Evolutionary conservation across 1,140 invertebrate species (phyloP), one percentile per base, ranked within the genome.

Genomic region (Diprion similis): DNA sequence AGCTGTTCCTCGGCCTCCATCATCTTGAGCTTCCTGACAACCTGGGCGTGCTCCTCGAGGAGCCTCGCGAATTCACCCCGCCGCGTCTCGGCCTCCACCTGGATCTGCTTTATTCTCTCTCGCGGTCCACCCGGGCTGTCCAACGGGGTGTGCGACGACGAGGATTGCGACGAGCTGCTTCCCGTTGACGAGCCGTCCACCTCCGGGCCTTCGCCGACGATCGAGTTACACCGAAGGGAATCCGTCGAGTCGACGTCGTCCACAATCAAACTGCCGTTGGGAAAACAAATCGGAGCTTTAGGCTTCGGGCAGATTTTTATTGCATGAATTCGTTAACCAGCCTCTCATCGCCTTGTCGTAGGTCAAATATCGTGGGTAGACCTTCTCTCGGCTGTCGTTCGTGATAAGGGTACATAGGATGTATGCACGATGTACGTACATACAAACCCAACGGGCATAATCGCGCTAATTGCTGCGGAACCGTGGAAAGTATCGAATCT

Each of bases 1-100:
- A 78, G 74, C 19, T 84, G 81, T 67, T 84, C 83, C 71, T 83
- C 82, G 18, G 86, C 83, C 68, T 87, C 86, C 82, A 87, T 86
- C 74, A 86, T 83, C 73, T 87, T 87, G 74, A 87, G 76, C 71
- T 85, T 81, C 66, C 83, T 76, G 17, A 89, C 87, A 46, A 89
- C 84, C 73, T 89, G 87, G 13, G 87, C 87, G 73, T 89, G 88
- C 74, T 89, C 89, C 71, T 89, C 88, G 15, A 89, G 79, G 8
- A 89, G 77, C 70, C 86, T 80, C 18, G 89, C 88, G 74, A 89
- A 89, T 73, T 89, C 89, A 46, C 82, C 84, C 70, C 89, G 84
- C 37, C 88, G 82, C 10, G 86, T 87, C 71, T 88, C 86, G 17
- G 88, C 89, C 67, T 87, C 86, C 45, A 86, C 86, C 81, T 89